Evolutionary conservation across 2,888 invertebrate species (phyloP).

Genomic region (Papilio protenor): DNA sequence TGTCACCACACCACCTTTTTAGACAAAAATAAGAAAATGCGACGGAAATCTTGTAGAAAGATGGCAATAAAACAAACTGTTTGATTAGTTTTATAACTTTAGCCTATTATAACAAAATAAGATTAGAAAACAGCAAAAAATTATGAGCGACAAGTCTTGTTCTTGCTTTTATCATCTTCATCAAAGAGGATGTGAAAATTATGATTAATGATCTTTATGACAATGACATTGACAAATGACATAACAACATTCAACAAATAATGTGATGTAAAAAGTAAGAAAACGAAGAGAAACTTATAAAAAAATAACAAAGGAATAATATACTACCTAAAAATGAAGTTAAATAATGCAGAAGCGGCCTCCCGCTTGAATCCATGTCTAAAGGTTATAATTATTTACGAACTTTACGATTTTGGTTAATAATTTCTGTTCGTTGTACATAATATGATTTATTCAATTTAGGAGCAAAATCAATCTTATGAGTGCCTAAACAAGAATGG

Average conservation of each 20-base stretch:
- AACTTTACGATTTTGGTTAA: slow-evolving; percentile 27
- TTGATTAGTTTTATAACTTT: background rate
- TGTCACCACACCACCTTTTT: background rate
- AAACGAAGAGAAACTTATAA: background rate
- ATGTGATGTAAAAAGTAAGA: slow-evolving; percentile 2
- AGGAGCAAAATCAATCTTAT: slow-evolving; percentile 90
- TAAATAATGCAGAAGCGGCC: slow-evolving; percentile 64
- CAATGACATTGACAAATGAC: background rate
- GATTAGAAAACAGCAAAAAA: no score
- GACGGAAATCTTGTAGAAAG: background rate
- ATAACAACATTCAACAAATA: background rate
- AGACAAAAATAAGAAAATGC: background rate
- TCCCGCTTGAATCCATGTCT: slow-evolving; percentile 73
- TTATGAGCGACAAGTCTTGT: no score
- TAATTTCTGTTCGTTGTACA: slow-evolving; percentile 32
- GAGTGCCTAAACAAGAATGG: slow-evolving; percentile 89
- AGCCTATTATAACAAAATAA: no score
- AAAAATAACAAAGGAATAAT: slow-evolving; percentile 39
- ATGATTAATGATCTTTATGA: background rate
- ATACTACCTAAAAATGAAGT: slow-evolving; percentile 58
- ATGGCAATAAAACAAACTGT: background rate
- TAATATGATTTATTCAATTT: slow-evolving; percentile 53
- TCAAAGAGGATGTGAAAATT: no score
- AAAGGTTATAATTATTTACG: slow-evolving; percentile 57
- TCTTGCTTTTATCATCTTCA: no score